A percentile compares a stretch with the other conserved stretches of the same genome.
These are phyloP conservation scores for Pollenia labialis DNA, from an alignment of 2,888 invertebrate genomes.

Conservation along the genomic window DNA sequence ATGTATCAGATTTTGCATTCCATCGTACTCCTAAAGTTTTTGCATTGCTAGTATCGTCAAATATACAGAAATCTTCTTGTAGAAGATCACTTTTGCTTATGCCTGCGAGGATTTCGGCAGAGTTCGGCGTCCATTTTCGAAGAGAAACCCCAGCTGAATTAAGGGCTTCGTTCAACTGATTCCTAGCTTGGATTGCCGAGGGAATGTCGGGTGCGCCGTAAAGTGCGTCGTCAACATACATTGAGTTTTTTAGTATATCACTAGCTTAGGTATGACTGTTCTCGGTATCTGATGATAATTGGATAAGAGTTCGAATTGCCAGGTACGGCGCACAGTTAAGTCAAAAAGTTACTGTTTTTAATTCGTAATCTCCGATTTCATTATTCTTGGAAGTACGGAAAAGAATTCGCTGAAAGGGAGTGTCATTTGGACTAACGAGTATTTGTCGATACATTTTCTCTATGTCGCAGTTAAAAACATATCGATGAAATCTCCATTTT, in stretches of 20 bases:
- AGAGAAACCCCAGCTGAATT: slow-evolving; percentile 29
- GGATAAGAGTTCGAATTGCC: neutral
- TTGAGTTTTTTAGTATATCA: neutral
- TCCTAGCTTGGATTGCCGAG: neutral
- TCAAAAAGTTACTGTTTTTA: neutral
- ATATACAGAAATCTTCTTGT: slow-evolving; percentile 22
- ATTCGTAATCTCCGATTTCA: slow-evolving; percentile 4
- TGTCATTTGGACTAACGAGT: slow-evolving; percentile 2
- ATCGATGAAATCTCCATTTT: slow-evolving; percentile 28
- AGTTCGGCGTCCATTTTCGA: slow-evolving; percentile 23
- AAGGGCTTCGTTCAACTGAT: slow-evolving; percentile 4
- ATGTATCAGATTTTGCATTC: too few species aligned
- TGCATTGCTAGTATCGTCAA: slow-evolving; percentile 17
- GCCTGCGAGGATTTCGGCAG: slow-evolving; percentile 1
- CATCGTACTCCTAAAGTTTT: too few species aligned
- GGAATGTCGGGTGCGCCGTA: neutral
- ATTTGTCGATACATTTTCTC: slow-evolving; percentile 34
- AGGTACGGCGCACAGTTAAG: neutral
- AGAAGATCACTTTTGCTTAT: slow-evolving; percentile 1
- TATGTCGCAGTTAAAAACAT: slow-evolving; percentile 40
- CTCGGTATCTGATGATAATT: neutral
- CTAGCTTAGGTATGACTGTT: neutral
- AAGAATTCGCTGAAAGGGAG: slow-evolving; percentile 24
- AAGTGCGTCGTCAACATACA: slow-evolving; percentile 41
- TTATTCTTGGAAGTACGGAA: neutral